Conservation (phyloP, 2,888 invertebrate genomes). For the Syrphus vitripennis region DNA sequence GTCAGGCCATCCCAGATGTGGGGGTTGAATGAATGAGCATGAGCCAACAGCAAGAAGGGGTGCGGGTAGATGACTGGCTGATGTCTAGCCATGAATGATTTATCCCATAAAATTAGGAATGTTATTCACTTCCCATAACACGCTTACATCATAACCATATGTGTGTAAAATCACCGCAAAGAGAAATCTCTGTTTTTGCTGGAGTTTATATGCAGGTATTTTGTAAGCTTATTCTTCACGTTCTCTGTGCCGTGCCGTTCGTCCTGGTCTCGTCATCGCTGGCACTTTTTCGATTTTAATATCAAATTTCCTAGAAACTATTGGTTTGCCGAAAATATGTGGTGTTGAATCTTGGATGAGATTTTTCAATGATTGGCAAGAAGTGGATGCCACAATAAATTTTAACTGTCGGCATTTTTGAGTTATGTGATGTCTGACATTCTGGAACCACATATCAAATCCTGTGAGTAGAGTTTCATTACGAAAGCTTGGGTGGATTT, state of each 20-base stretch:
- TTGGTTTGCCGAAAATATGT: background rate
- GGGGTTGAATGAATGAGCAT: conserved; percentile 13
- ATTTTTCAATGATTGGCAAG: conserved; percentile 17
- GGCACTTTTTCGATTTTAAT: background rate
- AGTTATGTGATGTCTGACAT: background rate
- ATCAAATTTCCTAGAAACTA: conserved; percentile 25
- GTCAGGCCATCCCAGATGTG: conserved; percentile 38
- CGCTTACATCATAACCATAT: conserved; percentile 56
- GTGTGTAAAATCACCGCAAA: conserved; percentile 61
- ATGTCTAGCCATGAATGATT: conserved; percentile 78
- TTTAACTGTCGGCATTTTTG: conserved; percentile 27
- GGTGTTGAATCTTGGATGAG: background rate
- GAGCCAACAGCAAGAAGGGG: background rate
- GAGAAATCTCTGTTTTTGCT: conserved; percentile 29
- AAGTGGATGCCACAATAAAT: conserved; percentile 37
- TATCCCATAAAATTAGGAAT: conserved; percentile 76
- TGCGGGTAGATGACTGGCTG: conserved; percentile 25
- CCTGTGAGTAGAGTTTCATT: background rate
- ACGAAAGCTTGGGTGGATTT: background rate
- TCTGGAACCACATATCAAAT: background rate
- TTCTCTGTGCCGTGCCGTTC: background rate
- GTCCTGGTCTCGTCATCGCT: background rate
- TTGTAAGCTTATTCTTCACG: background rate
- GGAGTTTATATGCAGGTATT: background rate
- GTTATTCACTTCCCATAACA: conserved; percentile 49